Conservation (phyloP, 2,113 vertebrate genomes). For the Tretioscincus oriximinensis region DNA sequence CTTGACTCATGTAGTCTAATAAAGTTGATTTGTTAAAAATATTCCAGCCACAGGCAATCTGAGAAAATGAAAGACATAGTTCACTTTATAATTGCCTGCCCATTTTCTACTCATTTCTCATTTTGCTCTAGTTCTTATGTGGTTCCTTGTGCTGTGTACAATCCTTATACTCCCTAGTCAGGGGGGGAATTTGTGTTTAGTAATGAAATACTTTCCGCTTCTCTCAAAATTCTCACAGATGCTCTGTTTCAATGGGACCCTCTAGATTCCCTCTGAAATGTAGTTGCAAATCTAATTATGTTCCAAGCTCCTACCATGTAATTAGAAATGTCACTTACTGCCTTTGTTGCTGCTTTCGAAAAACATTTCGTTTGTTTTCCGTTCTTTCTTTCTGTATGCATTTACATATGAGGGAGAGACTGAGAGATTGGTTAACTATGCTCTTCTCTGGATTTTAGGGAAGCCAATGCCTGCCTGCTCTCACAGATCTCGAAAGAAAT, state of each 20-base stretch:
- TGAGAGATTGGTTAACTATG: background rate
- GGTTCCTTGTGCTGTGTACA: background rate
- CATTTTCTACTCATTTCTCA: background rate
- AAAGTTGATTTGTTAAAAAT: background rate
- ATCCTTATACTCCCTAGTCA: background rate
- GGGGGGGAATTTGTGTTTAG: background rate
- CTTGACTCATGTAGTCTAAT: background rate
- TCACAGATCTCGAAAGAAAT: too few species aligned
- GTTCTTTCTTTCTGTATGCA: too few species aligned
- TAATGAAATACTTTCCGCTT: conserved; percentile 2
- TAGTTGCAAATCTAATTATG: background rate
- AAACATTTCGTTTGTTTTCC: background rate
- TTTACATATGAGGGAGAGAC: too few species aligned
- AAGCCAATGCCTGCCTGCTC: too few species aligned
- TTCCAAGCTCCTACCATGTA: background rate
- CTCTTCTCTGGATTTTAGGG: background rate
- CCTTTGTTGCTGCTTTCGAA: background rate
- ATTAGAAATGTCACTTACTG: background rate
- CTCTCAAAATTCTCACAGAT: background rate
- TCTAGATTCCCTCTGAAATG: conserved; percentile 1
- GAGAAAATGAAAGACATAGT: background rate
- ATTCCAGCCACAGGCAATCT: background rate
- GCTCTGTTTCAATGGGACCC: background rate
- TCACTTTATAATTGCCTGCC: background rate
- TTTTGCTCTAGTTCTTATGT: background rate